A percentile compares a stretch with the other conserved stretches of the same genome.
phyloP scores from a whole-genome alignment of 30 jellyfish, hydroid and myxozoan species.

The Cassiopea andromeda region DNA sequence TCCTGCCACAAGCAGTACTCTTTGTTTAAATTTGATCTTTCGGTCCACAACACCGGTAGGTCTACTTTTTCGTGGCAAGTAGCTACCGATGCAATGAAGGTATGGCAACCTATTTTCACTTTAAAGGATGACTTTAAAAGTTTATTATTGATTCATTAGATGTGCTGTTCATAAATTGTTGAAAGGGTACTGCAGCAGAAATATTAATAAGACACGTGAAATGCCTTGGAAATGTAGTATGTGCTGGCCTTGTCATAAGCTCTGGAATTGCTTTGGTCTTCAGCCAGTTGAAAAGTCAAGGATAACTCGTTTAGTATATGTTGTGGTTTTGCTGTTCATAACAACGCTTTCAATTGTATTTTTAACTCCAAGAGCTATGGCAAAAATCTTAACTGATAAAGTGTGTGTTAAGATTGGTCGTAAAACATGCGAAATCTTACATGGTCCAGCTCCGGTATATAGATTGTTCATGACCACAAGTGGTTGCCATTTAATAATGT shows the following conservation, averaged over 20 bases:
- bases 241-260: constrained; percentile 67
- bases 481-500: constrained; percentile 53
- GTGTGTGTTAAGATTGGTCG: constrained; percentile 75
- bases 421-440: constrained; percentile 74
- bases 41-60: constrained; percentile 42
- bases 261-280: constrained; percentile 69
- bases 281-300: constrained; percentile 67
- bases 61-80: neutral
- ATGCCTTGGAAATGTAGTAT: constrained; percentile 28
- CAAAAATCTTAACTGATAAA: constrained; percentile 26
- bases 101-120: neutral
- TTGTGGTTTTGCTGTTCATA: constrained; percentile 13
- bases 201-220: no score
- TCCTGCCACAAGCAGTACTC: constrained; percentile 32
- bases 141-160: no score
- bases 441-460: constrained; percentile 96
- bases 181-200: no score
- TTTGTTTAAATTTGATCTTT: constrained; percentile 42
- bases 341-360: constrained; percentile 52
- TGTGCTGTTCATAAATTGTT: no score
- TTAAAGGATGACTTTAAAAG: no score
- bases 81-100: neutral
- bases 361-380: constrained; percentile 66
- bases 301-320: constrained; percentile 64
- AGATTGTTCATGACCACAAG: constrained; percentile 73